Evolutionary conservation across 35 echinoderm and acorn worm genomes (phyloP).

Genomic region (Hemicentrotus pulcherrimus): DNA sequence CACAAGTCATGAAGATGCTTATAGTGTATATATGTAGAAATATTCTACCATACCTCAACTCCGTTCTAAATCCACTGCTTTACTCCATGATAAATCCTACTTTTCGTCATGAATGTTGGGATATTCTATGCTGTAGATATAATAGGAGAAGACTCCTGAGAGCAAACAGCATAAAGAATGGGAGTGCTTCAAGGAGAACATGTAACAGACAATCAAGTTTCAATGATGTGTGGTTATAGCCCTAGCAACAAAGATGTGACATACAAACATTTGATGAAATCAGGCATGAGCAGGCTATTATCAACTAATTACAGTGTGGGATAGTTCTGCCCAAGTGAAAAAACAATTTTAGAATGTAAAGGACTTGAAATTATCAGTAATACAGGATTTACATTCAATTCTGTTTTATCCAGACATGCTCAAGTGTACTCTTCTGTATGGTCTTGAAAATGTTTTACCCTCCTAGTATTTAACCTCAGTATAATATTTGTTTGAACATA

Average conservation of each 20-base stretch:
- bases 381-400: too few species aligned
- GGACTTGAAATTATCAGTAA: too few species aligned
- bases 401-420: too few species aligned
- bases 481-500: too few species aligned
- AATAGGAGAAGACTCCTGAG: slow-evolving; percentile 37
- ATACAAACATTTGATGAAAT: background rate
- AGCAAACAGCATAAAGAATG: slow-evolving; percentile 23
- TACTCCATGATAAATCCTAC: slow-evolving; percentile 90
- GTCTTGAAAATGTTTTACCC: too few species aligned
- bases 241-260: background rate
- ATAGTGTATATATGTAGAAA: slow-evolving; percentile 65
- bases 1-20: background rate
- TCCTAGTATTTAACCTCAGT: too few species aligned
- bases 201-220: background rate
- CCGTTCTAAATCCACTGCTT: slow-evolving; percentile 86
- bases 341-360: too few species aligned
- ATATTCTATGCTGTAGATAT: slow-evolving; percentile 71
- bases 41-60: slow-evolving; percentile 93
- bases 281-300: too few species aligned
- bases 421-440: too few species aligned
- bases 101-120: slow-evolving; percentile 82
- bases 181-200: slow-evolving; percentile 2
- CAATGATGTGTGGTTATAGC: slow-evolving; percentile 21
- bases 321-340: background rate
- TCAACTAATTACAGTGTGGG: background rate